Base-by-base conservation (phyloP, 2,797 vertebrate genomes). In the Adrianichthys oophorus region DNA sequence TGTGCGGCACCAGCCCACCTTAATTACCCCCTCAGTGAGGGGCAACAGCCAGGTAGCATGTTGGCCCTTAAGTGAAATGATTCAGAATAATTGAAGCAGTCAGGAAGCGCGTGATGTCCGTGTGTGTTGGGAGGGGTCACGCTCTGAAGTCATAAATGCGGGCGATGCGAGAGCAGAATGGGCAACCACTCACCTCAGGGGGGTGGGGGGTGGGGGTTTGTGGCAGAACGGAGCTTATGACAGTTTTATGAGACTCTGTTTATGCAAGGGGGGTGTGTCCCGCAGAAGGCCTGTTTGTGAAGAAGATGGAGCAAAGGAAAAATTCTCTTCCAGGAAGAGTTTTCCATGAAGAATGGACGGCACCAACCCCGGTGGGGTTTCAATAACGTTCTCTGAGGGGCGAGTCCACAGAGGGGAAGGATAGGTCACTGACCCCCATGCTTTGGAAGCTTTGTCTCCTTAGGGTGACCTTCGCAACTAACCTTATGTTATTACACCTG, bases 61-160 rank as follows among this genome's bases (percentile, higher is more conserved):
- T 87, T 82, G 78, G 65, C 75, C 71, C 76, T 89, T 87, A 90
- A 87, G 91, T 92, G 91, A 91, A 93, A 92, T 93, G 92, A 89
- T 90, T 88, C 89, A 91, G 92, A 92, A 92, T 89, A 88, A 93
- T 91, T 65, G 74, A 57, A 81, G 54, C 46, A 56, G 75, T 77
- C 85, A 89, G 88, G 85, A 88, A 89, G 76, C 74, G 2, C 64
- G 40, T 59, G 61, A 53, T 49, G 78, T 72, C 60, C 59, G 75
- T 79, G 82, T 78, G 67, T 74, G 66, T 59, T 68, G 26, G 74
- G 70, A 76, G 79, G 60, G 32, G 70, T 24, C 47, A 0, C 55
- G 84, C 83, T 72, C 89, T 82, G 79, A 89, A 87, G 70, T 59
- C 77, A 88, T 92, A 92, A 92, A 91, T 63, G 59, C 59, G 78